Percentiles rank a stretch among this genome's conserved stretches.
phyloP scores from a whole-genome alignment of 92 coral and sea anemone genomes.

The Porites evermanni region DNA sequence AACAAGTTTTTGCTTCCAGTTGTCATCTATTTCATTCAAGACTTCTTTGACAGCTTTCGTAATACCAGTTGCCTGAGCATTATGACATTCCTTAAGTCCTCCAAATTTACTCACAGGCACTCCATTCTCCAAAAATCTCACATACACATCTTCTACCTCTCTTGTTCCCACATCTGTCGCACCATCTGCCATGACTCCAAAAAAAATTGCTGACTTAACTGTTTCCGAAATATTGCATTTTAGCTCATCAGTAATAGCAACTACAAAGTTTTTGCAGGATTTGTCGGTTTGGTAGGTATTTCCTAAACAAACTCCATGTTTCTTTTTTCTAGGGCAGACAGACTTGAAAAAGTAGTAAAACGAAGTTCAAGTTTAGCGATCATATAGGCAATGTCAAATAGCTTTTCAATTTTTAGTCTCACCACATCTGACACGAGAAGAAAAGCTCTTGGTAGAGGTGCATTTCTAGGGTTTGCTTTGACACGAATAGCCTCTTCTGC shows the following conservation, averaged over 20 bases:
- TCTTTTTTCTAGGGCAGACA: slow-evolving; percentile 24
- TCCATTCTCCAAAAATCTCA: slow-evolving; percentile 8
- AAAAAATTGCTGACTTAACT: slow-evolving; percentile 3
- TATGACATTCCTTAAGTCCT: slow-evolving; percentile 4
- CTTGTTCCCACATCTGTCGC: slow-evolving; percentile 31
- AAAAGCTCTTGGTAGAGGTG: slow-evolving; percentile 24
- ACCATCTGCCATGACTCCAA: slow-evolving; percentile 21
- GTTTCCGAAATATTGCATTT: neutral
- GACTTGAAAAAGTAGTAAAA: slow-evolving; percentile 15
- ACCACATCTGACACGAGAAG: slow-evolving; percentile 12
- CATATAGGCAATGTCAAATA: slow-evolving; percentile 33
- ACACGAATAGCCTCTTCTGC: slow-evolving; percentile 20
- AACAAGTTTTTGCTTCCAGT: slow-evolving; percentile 21
- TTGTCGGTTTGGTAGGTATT: slow-evolving; percentile 32
- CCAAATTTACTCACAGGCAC: slow-evolving; percentile 17
- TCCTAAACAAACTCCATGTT: slow-evolving; percentile 27
- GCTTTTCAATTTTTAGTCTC: slow-evolving; percentile 23
- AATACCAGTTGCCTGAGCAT: slow-evolving; percentile 23
- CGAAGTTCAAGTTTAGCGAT: slow-evolving; percentile 2
- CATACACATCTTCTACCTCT: slow-evolving; percentile 35
- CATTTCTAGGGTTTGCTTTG: slow-evolving; percentile 15
- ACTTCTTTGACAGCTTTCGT: slow-evolving; percentile 11
- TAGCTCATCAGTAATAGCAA: neutral
- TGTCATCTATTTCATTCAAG: slow-evolving; percentile 15
- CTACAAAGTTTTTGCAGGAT: slow-evolving; percentile 19